Percentiles rank a stretch among this genome's conserved stretches.
Conservation (phyloP, 2,113 vertebrate genomes). For the Muntiacus reevesi region DNA sequence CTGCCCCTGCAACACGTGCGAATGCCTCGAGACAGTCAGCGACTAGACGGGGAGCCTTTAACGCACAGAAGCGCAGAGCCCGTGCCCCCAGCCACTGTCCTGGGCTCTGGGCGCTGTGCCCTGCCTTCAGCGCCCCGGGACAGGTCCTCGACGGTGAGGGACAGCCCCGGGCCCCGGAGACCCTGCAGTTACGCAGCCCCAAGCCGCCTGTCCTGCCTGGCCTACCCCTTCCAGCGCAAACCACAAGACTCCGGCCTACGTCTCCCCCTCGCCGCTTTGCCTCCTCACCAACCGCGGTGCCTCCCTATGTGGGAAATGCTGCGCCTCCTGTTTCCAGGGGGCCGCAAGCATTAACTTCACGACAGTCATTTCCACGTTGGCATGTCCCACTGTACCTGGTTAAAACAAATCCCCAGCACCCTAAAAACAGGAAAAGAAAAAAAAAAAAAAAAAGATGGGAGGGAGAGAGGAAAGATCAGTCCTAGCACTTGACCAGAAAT, state of each 20-base stretch:
- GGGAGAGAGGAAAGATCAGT: not conserved
- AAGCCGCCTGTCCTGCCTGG: not conserved
- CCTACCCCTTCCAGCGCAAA: not conserved
- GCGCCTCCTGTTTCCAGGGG: not conserved
- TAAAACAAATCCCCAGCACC: not conserved
- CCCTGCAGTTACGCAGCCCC: not conserved
- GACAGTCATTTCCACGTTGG: not conserved
- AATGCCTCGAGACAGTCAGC: not conserved
- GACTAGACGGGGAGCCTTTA: not conserved
- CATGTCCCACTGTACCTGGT: not conserved
- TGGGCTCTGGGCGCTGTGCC: not conserved
- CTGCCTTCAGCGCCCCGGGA: not conserved
- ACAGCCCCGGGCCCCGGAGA: not conserved
- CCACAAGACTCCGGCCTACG: not conserved
- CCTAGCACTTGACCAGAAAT: not conserved
- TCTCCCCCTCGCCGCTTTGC: not conserved
- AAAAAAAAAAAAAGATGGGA: not conserved
- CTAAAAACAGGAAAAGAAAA: not conserved
- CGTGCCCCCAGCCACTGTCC: too few species aligned
- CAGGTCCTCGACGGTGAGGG: not conserved
- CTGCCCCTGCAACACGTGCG: not conserved
- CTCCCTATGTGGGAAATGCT: rapidly evolving
- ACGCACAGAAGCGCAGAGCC: not conserved
- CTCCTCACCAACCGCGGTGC: not conserved
- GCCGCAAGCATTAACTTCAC: not conserved